Base-by-base conservation (phyloP, 2,888 invertebrate genomes). In the Dysmachus trigonus region DNA sequence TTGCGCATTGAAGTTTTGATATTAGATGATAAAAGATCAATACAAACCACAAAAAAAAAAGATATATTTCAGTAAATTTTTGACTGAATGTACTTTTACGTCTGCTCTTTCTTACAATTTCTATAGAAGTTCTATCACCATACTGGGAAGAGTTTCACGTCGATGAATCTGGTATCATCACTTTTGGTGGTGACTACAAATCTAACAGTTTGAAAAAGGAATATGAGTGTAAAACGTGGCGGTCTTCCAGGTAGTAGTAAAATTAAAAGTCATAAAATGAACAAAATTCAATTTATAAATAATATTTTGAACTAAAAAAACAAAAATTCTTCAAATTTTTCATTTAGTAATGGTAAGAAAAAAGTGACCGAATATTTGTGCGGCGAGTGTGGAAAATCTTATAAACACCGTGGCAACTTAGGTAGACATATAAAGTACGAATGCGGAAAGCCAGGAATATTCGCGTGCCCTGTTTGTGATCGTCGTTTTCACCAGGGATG, bases 391-490 rank as follows among this genome's bases (percentile, higher is more conserved):
- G 88, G 88, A 71, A 88, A 88, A 85, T 85, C 86, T 13, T 88
- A 88, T 85, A 95, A 95, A 90, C 95, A 96, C 91, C 93, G 95
- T 88, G 95, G 95, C 89, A 96, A 95, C 92, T 93, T 96, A 72
- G 95, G 95, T 89, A 96, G 96, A 79, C 96, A 96, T 92, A 89
- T 91, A 90, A 90, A 90, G 86, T 91, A 89, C 88, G 92, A 92
- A 89, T 92, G 92, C 89, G 91, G 91, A 87, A 91, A 91, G 88
- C 91, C 91, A 82, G 91, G 90, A 88, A 90, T 90, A 87, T 91
- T 91, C 88, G 89, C 90, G 41, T 92, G 92, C 82, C 88, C 89
- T 84, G 88, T 90, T 88, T 91, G 91, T 84, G 90, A 90, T 88
- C 90, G 91, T 73, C 90, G 91, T 74, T 92, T 92, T 87, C 91